Evolutionary conservation across 2,113 vertebrate species (phyloP).

Genomic region (Gorsachius goisagi): DNA sequence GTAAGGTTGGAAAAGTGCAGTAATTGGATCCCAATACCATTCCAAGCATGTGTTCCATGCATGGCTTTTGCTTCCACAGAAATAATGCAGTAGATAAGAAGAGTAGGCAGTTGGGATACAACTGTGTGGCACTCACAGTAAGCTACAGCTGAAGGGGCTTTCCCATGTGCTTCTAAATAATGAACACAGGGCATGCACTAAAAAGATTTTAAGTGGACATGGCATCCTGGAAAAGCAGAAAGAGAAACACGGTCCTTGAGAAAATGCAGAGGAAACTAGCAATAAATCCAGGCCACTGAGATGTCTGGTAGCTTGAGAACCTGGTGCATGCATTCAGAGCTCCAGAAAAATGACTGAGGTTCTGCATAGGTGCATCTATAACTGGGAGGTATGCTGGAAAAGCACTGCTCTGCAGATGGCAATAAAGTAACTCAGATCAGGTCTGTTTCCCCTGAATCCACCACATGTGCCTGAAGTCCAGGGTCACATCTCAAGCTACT

Average conservation of each 20-base stretch:
- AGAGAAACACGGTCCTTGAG: neutral
- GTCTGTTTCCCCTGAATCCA: neutral
- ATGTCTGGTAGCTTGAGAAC: neutral
- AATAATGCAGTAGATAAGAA: constrained; percentile 51
- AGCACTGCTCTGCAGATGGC: neutral
- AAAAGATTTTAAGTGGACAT: neutral
- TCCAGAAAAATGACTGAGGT: neutral
- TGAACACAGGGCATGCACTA: neutral
- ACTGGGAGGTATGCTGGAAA: neutral
- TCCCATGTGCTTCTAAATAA: neutral
- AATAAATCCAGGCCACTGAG: neutral
- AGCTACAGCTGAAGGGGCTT: constrained; percentile 31
- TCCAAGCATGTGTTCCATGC: constrained; percentile 63
- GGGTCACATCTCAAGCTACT: neutral
- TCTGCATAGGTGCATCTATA: neutral
- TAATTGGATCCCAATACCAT: constrained; percentile 67
- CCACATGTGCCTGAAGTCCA: neutral
- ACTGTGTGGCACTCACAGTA: neutral
- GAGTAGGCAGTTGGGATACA: constrained; percentile 32
- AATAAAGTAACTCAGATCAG: neutral
- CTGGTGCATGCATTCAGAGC: neutral
- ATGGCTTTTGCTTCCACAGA: constrained; percentile 56
- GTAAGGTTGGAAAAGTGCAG: constrained; percentile 65
- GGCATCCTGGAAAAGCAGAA: neutral
- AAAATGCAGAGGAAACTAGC: neutral